phyloP scores from a whole-genome alignment of 2,113 vertebrate species.

The Aphelocoma coerulescens region DNA sequence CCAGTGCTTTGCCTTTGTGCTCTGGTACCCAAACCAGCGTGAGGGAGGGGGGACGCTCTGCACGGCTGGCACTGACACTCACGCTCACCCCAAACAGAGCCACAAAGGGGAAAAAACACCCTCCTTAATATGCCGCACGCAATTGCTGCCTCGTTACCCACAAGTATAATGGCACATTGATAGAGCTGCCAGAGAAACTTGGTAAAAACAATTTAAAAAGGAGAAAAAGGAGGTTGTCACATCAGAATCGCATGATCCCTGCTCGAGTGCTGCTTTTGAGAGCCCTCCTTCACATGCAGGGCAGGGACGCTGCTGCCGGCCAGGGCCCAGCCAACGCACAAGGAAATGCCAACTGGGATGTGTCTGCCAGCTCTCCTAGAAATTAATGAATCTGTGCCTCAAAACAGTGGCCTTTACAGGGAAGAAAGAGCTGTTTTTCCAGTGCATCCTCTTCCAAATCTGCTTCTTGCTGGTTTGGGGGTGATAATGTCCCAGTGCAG shows the following conservation, averaged over 20 bases:
- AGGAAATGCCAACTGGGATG: background rate
- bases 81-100: background rate
- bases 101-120: background rate
- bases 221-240: background rate
- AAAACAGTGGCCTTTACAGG: background rate
- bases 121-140: background rate
- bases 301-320: background rate
- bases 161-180: background rate
- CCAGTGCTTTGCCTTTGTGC: background rate
- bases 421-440: background rate
- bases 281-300: background rate
- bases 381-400: background rate
- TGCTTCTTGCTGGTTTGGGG: background rate
- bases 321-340: background rate
- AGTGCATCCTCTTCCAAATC: background rate
- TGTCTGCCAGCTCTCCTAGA: background rate
- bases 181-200: background rate
- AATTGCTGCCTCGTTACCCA: fast-evolving
- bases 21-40: background rate
- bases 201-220: background rate
- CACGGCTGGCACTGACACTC: background rate
- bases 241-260: background rate
- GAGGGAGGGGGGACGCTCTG: background rate
- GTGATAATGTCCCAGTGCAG: background rate
- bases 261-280: background rate